Evolutionary conservation across 1,140 invertebrate species (phyloP), one percentile per base, ranked within the genome.

Genomic region (Thalassaphorura encarpata): DNA sequence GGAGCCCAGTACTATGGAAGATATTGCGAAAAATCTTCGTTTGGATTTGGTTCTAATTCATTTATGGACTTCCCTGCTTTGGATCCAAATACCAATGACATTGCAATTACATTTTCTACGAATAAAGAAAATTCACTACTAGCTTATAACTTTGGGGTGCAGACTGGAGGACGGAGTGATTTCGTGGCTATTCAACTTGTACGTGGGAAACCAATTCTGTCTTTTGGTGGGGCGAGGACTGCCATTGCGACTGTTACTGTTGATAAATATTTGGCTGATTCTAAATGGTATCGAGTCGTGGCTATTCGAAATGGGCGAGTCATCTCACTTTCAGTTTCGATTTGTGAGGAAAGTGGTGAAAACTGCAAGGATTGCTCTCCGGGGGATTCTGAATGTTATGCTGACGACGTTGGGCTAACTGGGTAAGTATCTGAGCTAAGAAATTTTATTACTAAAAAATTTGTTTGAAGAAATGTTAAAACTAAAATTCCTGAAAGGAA

Each of bases 181-280:
- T 96, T 95, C 68, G 79, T 97, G 27, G 89, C 91, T 0, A 77
- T 97, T 39, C 89, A 97, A 72, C 69, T 97, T 47, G 75, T 92
- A 1, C 78, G 82, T 33, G 88, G 89, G 0, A 80, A 80, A 65
- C 82, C 89, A 0, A 77, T 84, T 16, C 93, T 97, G 70, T 92
- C 90, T 0, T 93, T 88, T 67, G 89, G 89, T 26, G 89, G 87
- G 1, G 80, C 87, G 1, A 76, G 85, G 66, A 89, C 87, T 24
- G 87, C 87, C 3, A 89, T 92, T 31, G 87, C 85, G 3, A 80
- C 81, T 0, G 78, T 91, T 2, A 75, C 79, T 0, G 82, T 90
- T 2, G 76, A 77, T 15, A 77, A 76, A 40, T 79, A 79, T 57
- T 74, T 96, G 1, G 79, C 86, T 0, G 85, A 93, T 70, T 90